Conservation (phyloP, 2,888 invertebrate species). For the Amphimallon solstitiale region DNA sequence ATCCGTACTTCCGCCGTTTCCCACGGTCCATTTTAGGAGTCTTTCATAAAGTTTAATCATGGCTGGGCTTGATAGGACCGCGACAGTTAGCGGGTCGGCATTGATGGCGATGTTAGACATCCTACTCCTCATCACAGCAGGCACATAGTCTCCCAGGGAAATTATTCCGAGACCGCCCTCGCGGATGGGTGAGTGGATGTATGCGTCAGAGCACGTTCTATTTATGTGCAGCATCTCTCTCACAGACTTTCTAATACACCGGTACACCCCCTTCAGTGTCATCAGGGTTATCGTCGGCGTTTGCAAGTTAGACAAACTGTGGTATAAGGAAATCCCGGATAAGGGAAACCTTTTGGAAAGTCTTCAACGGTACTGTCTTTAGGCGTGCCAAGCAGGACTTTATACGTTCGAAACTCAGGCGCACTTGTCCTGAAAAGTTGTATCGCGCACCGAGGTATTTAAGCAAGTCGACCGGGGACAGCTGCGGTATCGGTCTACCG, state of each 20-base stretch:
- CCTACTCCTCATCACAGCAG: slow-evolving; percentile 14
- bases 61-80: slow-evolving; percentile 17
- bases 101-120: slow-evolving; percentile 3
- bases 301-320: neutral
- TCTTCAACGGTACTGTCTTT: slow-evolving; percentile 18
- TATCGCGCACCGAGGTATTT: slow-evolving; percentile 31
- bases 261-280: slow-evolving; percentile 19
- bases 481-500: slow-evolving; percentile 26
- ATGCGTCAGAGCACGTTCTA: slow-evolving; percentile 56
- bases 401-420: neutral
- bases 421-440: neutral
- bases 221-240: slow-evolving; percentile 64
- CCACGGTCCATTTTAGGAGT: slow-evolving; percentile 10
- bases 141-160: slow-evolving; percentile 16
- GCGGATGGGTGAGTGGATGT: slow-evolving; percentile 45
- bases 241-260: slow-evolving; percentile 16
- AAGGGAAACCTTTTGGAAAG: slow-evolving; percentile 11
- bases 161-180: slow-evolving; percentile 40
- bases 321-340: slow-evolving; percentile 8
- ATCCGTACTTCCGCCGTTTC: slow-evolving; percentile 6
- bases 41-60: neutral
- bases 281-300: slow-evolving; percentile 10
- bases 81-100: slow-evolving; percentile 14
- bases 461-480: slow-evolving; percentile 16
- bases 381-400: slow-evolving; percentile 8